Percentiles rank a stretch among this genome's conserved stretches.
Conservation (phyloP, 2,113 vertebrate genomes). For the Tyrannus savana region DNA sequence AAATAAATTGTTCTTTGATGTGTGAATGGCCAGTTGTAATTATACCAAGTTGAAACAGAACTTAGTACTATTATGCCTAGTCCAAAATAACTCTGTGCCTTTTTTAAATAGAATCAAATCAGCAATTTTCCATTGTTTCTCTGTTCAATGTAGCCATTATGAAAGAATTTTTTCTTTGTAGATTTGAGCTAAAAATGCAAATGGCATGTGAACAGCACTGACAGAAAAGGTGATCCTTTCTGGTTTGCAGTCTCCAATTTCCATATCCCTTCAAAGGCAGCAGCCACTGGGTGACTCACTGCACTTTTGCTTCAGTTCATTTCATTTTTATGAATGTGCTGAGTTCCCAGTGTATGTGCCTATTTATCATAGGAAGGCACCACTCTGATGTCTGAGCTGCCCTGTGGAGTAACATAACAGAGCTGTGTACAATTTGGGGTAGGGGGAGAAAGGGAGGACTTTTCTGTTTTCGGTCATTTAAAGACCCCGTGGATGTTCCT, state of each 20-base stretch:
- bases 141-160: not conserved
- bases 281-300: not conserved
- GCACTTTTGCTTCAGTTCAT: not conserved
- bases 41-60: not conserved
- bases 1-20: slow-evolving; percentile 46
- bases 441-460: not conserved
- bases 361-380: not conserved
- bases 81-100: not conserved
- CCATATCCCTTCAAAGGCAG: not conserved
- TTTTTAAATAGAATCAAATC: not conserved
- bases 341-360: not conserved
- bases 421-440: not conserved
- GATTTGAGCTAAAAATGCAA: not conserved
- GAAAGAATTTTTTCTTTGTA: not conserved
- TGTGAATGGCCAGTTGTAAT: not conserved
- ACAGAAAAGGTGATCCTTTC: not conserved
- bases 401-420: not conserved
- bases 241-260: not conserved
- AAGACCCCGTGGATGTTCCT: not conserved
- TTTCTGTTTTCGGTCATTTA: not conserved
- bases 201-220: not conserved
- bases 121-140: slow-evolving; percentile 14
- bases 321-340: not conserved
- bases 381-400: not conserved
- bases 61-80: not conserved